Conservation (phyloP, 2,113 vertebrate species). For the Lucifuga dentata region DNA sequence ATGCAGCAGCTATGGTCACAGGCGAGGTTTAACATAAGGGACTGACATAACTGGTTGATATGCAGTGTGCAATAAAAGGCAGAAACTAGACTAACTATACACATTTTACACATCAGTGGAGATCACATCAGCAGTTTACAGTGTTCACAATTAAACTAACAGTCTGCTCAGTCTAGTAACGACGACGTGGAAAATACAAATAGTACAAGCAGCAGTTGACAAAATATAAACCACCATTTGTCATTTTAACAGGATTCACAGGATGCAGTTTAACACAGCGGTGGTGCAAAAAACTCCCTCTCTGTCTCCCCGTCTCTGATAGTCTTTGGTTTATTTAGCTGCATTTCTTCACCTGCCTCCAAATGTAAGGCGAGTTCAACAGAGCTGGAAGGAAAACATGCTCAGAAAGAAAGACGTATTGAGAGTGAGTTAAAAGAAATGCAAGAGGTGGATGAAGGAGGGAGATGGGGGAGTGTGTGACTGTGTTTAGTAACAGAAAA, state of each 20-base stretch:
- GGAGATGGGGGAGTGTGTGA: neutral
- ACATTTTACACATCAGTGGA: constrained; percentile 3
- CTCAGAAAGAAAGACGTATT: constrained; percentile 38
- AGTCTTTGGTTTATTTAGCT: constrained; percentile 50
- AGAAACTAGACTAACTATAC: neutral
- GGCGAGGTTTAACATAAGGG: no score
- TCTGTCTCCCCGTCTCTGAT: constrained; percentile 20
- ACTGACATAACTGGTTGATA: neutral
- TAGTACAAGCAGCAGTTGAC: neutral
- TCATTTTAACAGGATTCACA: constrained; percentile 38
- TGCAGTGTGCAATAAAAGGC: constrained; percentile 5
- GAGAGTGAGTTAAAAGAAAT: constrained; percentile 40
- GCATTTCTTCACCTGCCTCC: constrained; percentile 49
- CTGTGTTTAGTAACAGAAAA: constrained; percentile 35
- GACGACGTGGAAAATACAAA: constrained; percentile 9
- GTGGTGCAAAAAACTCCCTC: constrained; percentile 5
- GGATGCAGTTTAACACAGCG: constrained; percentile 24
- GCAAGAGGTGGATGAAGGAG: constrained; percentile 7
- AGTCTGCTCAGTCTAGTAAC: constrained; percentile 3
- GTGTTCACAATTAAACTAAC: constrained; percentile 26
- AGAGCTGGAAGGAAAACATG: constrained; percentile 54
- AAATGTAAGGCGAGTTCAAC: constrained; percentile 62
- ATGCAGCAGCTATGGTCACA: neutral
- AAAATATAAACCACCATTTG: constrained; percentile 21
- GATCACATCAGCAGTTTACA: constrained; percentile 18